Evolutionary conservation across 2,888 invertebrate genomes (phyloP), one percentile per base, ranked within the genome.

Genomic region (Papilio demoleus): DNA sequence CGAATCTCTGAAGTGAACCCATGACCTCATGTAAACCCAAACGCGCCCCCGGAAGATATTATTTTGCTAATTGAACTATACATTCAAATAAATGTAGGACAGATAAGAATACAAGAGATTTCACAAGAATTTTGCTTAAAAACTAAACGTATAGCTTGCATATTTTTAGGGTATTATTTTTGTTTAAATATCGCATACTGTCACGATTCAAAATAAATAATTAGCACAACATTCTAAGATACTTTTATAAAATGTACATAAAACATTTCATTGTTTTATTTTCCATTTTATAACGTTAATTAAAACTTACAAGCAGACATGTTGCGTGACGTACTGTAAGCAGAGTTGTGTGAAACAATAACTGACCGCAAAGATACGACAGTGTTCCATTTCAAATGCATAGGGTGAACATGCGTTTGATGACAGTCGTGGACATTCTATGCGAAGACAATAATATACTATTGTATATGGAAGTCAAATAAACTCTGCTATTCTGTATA

Each of bases 261-360:
- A 17, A 24, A n/a, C 14, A 42, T 58, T 27, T 24, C 36, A 58
- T 17, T 65, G 56, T 31, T 59, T 65, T 47, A 31, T 65, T 58
- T 45, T n/a, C 24, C 19, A 17, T 8, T 63, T 63, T 40, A 53
- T 53, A 61, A 50, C 38, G 61, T 4, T n/a, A 42, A 34, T 56
- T 22, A 50, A 53, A 31, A 56, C 17, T 40, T 56, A 62, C 45
- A 17, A 56, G 12, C 53, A 36, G 56, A 58, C 42, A 58, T 68
- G 50, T 67, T 47, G 36, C 11, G 17, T 31, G 58, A 60, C 53
- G 22, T 64, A 60, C 56, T 61, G 65, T 65, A 42, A 31, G 59
- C 24, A 60, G 73, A 73, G 76, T 72, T 58, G 68, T 38, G 68
- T 53, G 50, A 82, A 82, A 83, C 79, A 83, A 83, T 82, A 78